Conservation (phyloP, 2,797 vertebrate species). For the Microcaecilia unicolor region DNA sequence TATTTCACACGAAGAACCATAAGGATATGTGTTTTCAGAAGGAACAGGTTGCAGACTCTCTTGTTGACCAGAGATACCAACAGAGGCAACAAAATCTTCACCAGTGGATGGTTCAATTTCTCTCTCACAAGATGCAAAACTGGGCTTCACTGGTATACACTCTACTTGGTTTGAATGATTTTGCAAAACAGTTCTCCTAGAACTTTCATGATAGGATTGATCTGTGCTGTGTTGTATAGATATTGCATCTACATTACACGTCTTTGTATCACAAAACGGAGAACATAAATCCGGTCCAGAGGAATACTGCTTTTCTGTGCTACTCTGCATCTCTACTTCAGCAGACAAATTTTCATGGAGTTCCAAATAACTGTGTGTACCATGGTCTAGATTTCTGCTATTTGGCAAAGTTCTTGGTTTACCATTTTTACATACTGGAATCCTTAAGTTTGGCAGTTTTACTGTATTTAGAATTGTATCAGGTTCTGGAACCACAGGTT, state of each 20-base stretch:
- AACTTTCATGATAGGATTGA: slow-evolving; percentile 7
- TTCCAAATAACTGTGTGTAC: slow-evolving; percentile 24
- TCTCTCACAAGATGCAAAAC: not conserved
- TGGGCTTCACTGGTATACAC: slow-evolving; percentile 1
- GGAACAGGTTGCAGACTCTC: not conserved
- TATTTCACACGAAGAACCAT: slow-evolving; percentile 8
- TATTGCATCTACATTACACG: not conserved
- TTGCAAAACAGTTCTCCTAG: slow-evolving; percentile 2
- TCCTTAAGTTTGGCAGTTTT: slow-evolving; percentile 45
- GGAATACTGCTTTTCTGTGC: slow-evolving; percentile 11
- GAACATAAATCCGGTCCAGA: slow-evolving; percentile 6
- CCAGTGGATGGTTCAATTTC: slow-evolving; percentile 5
- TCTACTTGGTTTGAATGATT: slow-evolving; percentile 8
- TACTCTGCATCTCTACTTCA: slow-evolving; percentile 16
- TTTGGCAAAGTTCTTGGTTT: slow-evolving; percentile 15
- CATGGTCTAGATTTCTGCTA: slow-evolving; percentile 20
- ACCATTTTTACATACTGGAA: slow-evolving; percentile 45
- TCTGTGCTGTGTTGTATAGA: not conserved
- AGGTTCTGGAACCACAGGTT: slow-evolving; percentile 16
- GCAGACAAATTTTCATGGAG: slow-evolving; percentile 19
- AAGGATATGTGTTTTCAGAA: slow-evolving; percentile 13
- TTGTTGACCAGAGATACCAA: not conserved
- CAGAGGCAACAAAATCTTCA: slow-evolving; percentile 11
- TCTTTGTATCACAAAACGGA: not conserved
- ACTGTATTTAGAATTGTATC: slow-evolving; percentile 22